Evolutionary conservation across 2,797 vertebrate genomes (phyloP).

Genomic region (Pempheris klunzingeri): DNA sequence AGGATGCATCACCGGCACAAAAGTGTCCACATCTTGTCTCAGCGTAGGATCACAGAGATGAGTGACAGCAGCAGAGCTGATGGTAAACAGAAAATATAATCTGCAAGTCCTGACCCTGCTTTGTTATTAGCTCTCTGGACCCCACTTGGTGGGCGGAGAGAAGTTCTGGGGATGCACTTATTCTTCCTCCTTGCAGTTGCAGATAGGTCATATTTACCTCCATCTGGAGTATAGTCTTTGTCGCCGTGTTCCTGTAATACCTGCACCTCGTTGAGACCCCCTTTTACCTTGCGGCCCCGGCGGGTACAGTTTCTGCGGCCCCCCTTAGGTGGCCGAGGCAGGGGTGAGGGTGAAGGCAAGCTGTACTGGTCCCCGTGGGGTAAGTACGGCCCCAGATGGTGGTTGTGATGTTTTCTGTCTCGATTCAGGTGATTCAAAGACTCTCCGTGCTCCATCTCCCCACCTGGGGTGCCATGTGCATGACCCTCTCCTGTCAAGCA

Average conservation of each 20-base stretch:
- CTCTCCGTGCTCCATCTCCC: slow-evolving; percentile 78
- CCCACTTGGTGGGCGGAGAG: slow-evolving; percentile 91
- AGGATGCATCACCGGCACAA: slow-evolving; percentile 43
- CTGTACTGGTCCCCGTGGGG: slow-evolving; percentile 81
- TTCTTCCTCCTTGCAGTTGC: slow-evolving; percentile 88
- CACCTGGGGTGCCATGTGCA: slow-evolving; percentile 22
- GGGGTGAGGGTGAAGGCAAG: slow-evolving; percentile 80
- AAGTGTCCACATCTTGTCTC: slow-evolving; percentile 73
- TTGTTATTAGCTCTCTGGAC: slow-evolving; percentile 91
- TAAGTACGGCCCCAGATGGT: slow-evolving; percentile 84
- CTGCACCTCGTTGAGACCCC: slow-evolving; percentile 86
- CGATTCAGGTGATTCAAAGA: slow-evolving; percentile 88
- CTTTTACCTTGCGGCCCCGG: slow-evolving; percentile 88
- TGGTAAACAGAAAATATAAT: slow-evolving; percentile 58
- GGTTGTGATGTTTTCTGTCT: slow-evolving; percentile 81
- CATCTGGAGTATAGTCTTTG: slow-evolving; percentile 88
- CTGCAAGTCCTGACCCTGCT: slow-evolving; percentile 66
- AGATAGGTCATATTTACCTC: slow-evolving; percentile 88
- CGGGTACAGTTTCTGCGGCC: slow-evolving; percentile 93
- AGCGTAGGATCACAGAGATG: slow-evolving; percentile 86
- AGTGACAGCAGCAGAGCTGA: slow-evolving; percentile 87
- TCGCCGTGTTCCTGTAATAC: slow-evolving; percentile 73
- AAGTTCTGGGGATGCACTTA: slow-evolving; percentile 93
- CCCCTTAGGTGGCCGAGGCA: slow-evolving; percentile 85
- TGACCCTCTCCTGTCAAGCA: slow-evolving; percentile 79